Evolutionary conservation across 2,797 vertebrate species (phyloP), one percentile per base, ranked within the genome.

Genomic region (Chelonia mydas): DNA sequence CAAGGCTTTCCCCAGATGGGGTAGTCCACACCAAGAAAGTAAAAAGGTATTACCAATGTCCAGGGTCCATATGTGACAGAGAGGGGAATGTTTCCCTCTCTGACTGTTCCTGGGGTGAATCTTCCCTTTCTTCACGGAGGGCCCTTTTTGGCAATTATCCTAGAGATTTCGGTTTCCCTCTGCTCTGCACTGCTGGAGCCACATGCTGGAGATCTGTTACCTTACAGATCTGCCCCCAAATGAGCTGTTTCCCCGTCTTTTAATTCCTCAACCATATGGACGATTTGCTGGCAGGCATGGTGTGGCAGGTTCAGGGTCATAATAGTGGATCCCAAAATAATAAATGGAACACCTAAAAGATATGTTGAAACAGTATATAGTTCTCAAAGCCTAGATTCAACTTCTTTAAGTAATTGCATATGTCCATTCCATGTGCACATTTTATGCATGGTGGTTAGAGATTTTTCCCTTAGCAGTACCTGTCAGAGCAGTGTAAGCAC

Each of bases 331-430:
- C 5, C 8, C 41, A 86, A 49, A 94, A 89, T 72, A 90, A 33
- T 0, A 47, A 77, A 0, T 55, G 1, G 76, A 72, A 11, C 5
- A 6, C 76, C 83, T 72, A 23, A 37, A 37, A 68, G n/a, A 37
- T 37, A 37, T 23, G n/a, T 49, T 28, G 45, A 47, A 76, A 76
- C 27, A 76, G 11, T 76, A 27, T 76, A 47, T 47, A 47, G 74
- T 47, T 45, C 74, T 49, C 45, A 47, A 45, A 76, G 31, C 31
- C 59, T 61, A 61, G 15, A 31, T 61, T 61, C 31, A 33, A 33
- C 31, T 61, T 61, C 31, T 61, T 61, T 61, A 28, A 31, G 31
- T 61, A 15, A 61, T 33, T 61, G 59, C 59, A 61, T 31, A n/a
- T n/a, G 59, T 61, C 7, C 59, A 61, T 16, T 61, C 31, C 59